These are phyloP conservation scores for Asobara japonica DNA, from an alignment of 1,140 invertebrate genomes.

Conservation along the genomic window DNA sequence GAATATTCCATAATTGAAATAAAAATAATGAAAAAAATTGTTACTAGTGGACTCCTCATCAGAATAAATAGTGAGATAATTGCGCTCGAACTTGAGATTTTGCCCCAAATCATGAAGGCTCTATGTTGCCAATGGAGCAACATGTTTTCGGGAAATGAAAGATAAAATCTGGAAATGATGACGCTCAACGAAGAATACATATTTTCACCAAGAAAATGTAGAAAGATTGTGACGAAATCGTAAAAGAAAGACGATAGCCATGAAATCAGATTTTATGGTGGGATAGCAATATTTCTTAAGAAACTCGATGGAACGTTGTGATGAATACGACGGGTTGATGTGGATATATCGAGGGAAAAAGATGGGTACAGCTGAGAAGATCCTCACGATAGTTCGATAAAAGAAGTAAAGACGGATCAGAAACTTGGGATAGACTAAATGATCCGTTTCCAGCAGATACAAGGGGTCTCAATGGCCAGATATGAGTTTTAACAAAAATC, in stretches of 20 bases:
- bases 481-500: conserved; percentile 7
- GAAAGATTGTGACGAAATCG: not conserved
- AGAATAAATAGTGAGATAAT: too few relatives aligned
- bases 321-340: not conserved
- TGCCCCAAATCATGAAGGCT: too few relatives aligned
- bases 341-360: not conserved
- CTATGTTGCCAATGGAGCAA: not conserved
- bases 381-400: conserved; percentile 24
- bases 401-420: conserved; percentile 19
- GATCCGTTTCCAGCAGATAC: conserved; percentile 17
- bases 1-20: too few relatives aligned
- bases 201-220: not conserved
- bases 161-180: not conserved
- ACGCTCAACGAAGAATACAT: not conserved
- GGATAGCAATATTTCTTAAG: not conserved
- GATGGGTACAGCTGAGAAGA: conserved; percentile 14
- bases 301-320: not conserved
- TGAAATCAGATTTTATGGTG: conserved; percentile 23
- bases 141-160: not conserved
- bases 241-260: conserved; percentile 7
- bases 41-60: too few relatives aligned
- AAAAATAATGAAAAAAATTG: too few relatives aligned
- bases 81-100: too few relatives aligned
- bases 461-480: conserved; percentile 9
- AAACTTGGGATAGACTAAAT: conserved; percentile 5